Evolutionary conservation across 2,888 invertebrate species (phyloP).

Genomic region (Tenthredo livida): DNA sequence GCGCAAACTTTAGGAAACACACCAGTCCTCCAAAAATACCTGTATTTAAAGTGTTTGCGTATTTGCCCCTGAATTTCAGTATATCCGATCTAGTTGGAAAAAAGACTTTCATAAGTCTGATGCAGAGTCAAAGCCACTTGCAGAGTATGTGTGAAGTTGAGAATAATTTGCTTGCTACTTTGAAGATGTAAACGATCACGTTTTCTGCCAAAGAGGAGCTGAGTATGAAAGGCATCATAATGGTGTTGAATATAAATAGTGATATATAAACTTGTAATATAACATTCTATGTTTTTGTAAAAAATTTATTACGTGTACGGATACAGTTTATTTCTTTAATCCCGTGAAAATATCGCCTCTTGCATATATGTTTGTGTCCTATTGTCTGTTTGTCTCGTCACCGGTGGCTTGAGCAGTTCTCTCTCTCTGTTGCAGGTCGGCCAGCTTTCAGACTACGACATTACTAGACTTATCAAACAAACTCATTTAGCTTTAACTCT

Average conservation of each 20-base stretch:
- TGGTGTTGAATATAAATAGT: background rate
- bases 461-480: conserved; percentile 77
- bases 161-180: background rate
- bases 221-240: background rate
- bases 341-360: background rate
- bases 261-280: conserved; percentile 3
- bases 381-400: conserved; percentile 63
- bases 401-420: conserved; percentile 74
- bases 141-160: background rate
- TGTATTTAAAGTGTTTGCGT: too few relatives aligned
- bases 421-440: conserved; percentile 78
- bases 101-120: too few relatives aligned
- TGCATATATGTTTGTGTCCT: conserved; percentile 13
- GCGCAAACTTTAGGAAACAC: too few relatives aligned
- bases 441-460: conserved; percentile 79
- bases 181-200: background rate
- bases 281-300: background rate
- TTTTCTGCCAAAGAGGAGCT: background rate
- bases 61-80: too few relatives aligned
- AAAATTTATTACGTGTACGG: background rate
- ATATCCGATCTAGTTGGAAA: too few relatives aligned
- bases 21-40: too few relatives aligned
- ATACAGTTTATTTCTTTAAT: background rate
- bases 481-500: conserved; percentile 72
- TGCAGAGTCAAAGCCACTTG: background rate